Evolutionary conservation across 30 jellyfish, hydroid and myxozoan genomes (phyloP).

Genomic region (Cassiopea xamachana): DNA sequence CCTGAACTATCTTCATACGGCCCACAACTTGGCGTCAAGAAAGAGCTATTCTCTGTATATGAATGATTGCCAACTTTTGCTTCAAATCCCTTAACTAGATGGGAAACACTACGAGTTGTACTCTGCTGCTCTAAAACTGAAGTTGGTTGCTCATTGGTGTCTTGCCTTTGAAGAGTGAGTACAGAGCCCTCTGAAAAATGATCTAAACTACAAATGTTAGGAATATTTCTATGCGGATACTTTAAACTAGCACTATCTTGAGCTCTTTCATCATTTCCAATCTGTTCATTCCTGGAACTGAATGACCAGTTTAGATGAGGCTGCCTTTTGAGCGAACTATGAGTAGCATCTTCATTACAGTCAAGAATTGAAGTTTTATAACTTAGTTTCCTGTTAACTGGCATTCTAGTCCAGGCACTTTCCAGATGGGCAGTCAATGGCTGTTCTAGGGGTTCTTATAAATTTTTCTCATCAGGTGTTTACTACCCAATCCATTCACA

Average conservation of each 20-base stretch:
- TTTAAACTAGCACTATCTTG: conserved; percentile 31
- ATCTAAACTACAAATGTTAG: conserved; percentile 3
- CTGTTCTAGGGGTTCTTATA: too few species aligned
- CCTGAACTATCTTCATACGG: conserved; percentile 63
- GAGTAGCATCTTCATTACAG: conserved; percentile 9
- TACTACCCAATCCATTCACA: too few species aligned
- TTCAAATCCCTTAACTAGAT: conserved; percentile 87
- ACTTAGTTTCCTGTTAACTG: conserved; percentile 44
- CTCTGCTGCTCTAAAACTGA: conserved; percentile 57
- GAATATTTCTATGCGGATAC: background rate
- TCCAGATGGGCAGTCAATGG: too few species aligned
- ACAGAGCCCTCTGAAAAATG: conserved; percentile 39
- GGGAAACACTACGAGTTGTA: conserved; percentile 67
- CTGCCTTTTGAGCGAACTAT: conserved; percentile 74
- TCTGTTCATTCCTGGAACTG: conserved; percentile 80
- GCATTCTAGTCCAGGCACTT: background rate
- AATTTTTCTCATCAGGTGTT: too few species aligned
- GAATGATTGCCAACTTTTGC: conserved; percentile 56
- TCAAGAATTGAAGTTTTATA: conserved; percentile 77
- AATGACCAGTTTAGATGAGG: conserved; percentile 87
- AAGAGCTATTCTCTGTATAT: conserved; percentile 15
- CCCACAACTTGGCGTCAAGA: conserved; percentile 32
- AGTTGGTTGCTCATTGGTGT: conserved; percentile 43
- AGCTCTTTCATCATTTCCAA: conserved; percentile 14
- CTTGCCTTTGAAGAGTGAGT: conserved; percentile 55